Evolutionary conservation across 2,888 invertebrate species (phyloP).

Genomic region (Leptodirus hochenwartii): DNA sequence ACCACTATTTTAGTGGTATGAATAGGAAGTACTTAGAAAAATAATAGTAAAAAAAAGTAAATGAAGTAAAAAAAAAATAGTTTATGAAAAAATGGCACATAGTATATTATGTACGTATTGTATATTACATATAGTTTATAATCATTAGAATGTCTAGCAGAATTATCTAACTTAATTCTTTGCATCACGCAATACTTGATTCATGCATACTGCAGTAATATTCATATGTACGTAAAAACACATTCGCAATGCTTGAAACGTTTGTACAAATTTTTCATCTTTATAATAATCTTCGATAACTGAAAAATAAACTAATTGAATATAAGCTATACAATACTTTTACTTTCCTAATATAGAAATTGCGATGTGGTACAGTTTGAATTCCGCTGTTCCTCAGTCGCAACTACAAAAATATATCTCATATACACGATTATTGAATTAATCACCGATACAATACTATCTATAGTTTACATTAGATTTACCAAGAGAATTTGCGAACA

Average conservation of each 20-base stretch:
- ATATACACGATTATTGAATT: no score
- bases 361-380: no score
- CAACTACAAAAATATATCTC: no score
- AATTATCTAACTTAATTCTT: conserved; percentile 27
- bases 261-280: conserved; percentile 21
- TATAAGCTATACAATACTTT: conserved; percentile 25
- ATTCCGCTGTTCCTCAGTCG: no score
- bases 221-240: conserved; percentile 26
- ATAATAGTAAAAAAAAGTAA: neutral
- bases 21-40: no score
- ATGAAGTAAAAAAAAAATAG: neutral
- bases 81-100: conserved; percentile 28
- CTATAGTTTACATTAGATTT: no score
- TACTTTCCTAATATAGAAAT: no score
- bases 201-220: conserved; percentile 23
- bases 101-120: conserved; percentile 33
- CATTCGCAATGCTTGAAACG: conserved; percentile 25
- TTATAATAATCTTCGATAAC: no score
- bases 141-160: conserved; percentile 27
- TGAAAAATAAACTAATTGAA: no score
- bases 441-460: no score
- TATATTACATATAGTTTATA: conserved; percentile 32
- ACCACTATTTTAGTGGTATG: no score
- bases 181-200: conserved; percentile 28
- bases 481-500: no score